Conservation (phyloP, 2,113 vertebrate species). For the Synchiropus splendidus region DNA sequence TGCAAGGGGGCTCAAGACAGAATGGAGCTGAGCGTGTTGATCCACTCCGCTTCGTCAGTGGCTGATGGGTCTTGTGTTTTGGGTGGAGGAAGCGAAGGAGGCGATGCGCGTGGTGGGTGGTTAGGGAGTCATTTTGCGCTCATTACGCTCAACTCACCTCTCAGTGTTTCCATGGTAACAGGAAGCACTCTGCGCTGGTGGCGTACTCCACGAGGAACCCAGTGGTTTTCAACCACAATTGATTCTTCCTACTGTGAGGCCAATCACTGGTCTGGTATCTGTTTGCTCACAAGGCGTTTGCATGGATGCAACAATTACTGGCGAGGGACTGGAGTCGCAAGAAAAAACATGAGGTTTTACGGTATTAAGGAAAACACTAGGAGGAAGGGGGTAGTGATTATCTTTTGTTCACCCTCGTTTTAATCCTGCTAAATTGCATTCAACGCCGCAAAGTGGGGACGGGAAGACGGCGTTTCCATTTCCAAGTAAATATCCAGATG, state of each 20-base stretch:
- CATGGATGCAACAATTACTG: too few species aligned
- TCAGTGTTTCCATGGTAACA: constrained; percentile 57
- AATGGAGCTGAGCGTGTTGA: too few species aligned
- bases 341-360: too few species aligned
- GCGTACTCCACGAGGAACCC: constrained; percentile 25
- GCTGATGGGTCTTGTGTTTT: neutral
- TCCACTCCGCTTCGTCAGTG: too few species aligned
- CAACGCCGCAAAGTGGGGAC: constrained; percentile 11
- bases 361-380: too few species aligned
- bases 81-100: neutral
- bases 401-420: constrained; percentile 33
- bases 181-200: constrained; percentile 30
- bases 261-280: constrained; percentile 1
- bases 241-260: constrained; percentile 26
- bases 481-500: constrained; percentile 25
- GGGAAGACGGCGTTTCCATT: constrained; percentile 14
- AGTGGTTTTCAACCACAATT: too few species aligned
- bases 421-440: constrained; percentile 28
- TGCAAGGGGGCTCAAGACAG: too few species aligned
- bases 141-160: constrained; percentile 28
- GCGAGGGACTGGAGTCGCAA: too few species aligned
- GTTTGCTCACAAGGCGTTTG: neutral
- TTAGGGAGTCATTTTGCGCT: constrained; percentile 16
- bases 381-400: constrained; percentile 4
- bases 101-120: too few species aligned